phyloP scores from a whole-genome alignment of 2,888 invertebrate genomes.

The Helobdella robusta region DNA sequence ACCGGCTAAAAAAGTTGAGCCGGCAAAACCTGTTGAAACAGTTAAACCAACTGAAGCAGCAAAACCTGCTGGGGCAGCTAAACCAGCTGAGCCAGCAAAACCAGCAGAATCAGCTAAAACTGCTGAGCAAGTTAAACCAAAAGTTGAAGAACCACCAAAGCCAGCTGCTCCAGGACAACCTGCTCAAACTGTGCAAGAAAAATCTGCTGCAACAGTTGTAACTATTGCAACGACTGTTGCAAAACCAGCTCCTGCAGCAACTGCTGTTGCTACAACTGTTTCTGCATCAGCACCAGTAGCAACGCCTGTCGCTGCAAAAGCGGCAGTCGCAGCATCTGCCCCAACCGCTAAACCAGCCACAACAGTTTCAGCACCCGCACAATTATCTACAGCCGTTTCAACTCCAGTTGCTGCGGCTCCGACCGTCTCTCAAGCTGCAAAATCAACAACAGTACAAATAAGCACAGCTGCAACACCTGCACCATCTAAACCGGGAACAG shows the following conservation, averaged over 20 bases:
- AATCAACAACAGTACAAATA: background rate
- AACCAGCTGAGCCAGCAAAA: slow-evolving; percentile 10
- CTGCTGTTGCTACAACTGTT: slow-evolving; percentile 4
- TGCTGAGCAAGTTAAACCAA: background rate
- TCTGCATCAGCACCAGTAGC: background rate
- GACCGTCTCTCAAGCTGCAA: background rate
- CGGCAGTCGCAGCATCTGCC: background rate
- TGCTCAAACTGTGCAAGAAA: background rate
- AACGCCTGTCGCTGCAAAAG: background rate
- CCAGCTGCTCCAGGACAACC: background rate
- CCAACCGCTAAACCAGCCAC: background rate
- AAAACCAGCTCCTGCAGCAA: slow-evolving; percentile 20
- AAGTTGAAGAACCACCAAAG: slow-evolving; percentile 14
- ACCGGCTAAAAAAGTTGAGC: background rate
- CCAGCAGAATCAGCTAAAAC: slow-evolving; percentile 16
- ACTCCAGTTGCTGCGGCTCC: background rate
- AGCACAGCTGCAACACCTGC: background rate
- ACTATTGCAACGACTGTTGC: slow-evolving; percentile 10
- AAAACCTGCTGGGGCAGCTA: slow-evolving; percentile 5
- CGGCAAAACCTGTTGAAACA: slow-evolving; percentile 6
- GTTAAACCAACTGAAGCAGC: slow-evolving; percentile 19
- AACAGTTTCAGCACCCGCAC: background rate
- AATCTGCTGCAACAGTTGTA: background rate
- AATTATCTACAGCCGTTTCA: slow-evolving; percentile 2
- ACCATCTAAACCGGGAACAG: background rate